A percentile compares a stretch with the other conserved stretches of the same genome.
Evolutionary conservation across 2,888 invertebrate species (phyloP).

Genomic region (Doris montereyensis): DNA sequence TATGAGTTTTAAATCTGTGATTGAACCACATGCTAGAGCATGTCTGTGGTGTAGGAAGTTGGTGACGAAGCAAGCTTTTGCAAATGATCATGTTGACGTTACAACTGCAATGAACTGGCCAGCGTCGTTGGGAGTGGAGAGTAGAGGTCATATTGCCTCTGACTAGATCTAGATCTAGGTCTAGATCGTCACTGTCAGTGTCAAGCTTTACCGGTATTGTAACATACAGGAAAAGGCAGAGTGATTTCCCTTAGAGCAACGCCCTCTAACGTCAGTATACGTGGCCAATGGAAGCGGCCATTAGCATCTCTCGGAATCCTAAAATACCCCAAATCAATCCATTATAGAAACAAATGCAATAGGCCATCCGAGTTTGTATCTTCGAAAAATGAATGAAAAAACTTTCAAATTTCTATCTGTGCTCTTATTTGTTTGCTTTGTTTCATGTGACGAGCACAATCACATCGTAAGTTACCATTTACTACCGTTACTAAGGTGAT

Average conservation of each 20-base stretch:
- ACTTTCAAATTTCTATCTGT: constrained; percentile 40
- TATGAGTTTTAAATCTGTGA: too few species aligned
- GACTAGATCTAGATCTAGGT: too few species aligned
- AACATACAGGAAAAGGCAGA: background rate
- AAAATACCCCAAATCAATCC: constrained; percentile 26
- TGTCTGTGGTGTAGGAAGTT: too few species aligned
- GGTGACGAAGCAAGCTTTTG: too few species aligned
- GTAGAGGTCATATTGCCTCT: too few species aligned
- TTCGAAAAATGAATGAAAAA: constrained; percentile 30
- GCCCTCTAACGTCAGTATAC: constrained; percentile 55
- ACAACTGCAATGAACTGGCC: too few species aligned
- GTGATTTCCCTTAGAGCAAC: constrained; percentile 45
- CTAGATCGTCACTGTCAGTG: too few species aligned
- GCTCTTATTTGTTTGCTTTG: constrained; percentile 47
- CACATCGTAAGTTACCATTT: constrained; percentile 80
- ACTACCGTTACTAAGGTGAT: constrained; percentile 39
- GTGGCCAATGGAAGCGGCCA: constrained; percentile 69
- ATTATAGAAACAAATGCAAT: constrained; percentile 2
- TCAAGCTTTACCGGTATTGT: too few species aligned
- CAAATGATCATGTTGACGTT: too few species aligned
- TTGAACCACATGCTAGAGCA: too few species aligned
- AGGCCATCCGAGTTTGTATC: constrained; percentile 7
- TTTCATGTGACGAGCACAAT: constrained; percentile 82
- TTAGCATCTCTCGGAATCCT: constrained; percentile 41
- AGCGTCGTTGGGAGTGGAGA: too few species aligned